These are phyloP conservation scores for Acanthococcus lagerstroemiae DNA, from an alignment of 2,888 invertebrate genomes.

Conservation along the genomic window DNA sequence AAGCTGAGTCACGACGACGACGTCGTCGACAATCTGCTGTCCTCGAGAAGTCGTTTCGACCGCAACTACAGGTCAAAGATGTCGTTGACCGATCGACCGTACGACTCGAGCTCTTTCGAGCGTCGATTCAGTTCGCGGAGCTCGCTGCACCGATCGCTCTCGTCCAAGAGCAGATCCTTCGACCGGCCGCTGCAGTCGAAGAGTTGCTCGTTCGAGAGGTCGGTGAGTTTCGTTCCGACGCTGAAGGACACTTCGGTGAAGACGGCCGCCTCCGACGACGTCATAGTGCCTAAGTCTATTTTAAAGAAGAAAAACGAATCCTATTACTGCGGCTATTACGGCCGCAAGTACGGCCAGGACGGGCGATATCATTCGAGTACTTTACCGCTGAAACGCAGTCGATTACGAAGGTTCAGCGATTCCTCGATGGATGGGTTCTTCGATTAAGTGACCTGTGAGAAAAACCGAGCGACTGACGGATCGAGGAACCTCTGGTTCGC, in stretches of 20 bases:
- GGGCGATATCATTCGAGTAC: constrained; percentile 20
- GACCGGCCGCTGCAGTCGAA: constrained; percentile 11
- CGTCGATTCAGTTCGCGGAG: constrained; percentile 9
- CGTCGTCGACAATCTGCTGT: neutral
- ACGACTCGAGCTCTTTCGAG: constrained; percentile 32
- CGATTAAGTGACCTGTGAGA: neutral
- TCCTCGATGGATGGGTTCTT: constrained; percentile 21
- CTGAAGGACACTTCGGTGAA: constrained; percentile 14
- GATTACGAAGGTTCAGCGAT: constrained; percentile 19
- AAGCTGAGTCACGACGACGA: constrained; percentile 4
- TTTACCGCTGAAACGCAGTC: constrained; percentile 13
- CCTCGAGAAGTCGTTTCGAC: neutral
- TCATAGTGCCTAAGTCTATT: constrained; percentile 46
- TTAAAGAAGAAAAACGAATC: constrained; percentile 46
- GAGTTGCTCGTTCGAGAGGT: constrained; percentile 24
- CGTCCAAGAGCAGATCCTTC: constrained; percentile 11
- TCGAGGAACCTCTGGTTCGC: no score
- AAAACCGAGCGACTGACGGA: no score
- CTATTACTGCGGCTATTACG: constrained; percentile 17
- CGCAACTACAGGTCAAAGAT: constrained; percentile 35
- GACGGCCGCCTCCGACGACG: constrained; percentile 43
- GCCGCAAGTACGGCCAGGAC: neutral
- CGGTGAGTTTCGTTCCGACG: constrained; percentile 28
- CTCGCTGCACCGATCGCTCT: constrained; percentile 6
- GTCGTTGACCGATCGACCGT: constrained; percentile 43